phyloP scores from a whole-genome alignment of 2,113 vertebrate genomes.

The Pelusios castaneus region DNA sequence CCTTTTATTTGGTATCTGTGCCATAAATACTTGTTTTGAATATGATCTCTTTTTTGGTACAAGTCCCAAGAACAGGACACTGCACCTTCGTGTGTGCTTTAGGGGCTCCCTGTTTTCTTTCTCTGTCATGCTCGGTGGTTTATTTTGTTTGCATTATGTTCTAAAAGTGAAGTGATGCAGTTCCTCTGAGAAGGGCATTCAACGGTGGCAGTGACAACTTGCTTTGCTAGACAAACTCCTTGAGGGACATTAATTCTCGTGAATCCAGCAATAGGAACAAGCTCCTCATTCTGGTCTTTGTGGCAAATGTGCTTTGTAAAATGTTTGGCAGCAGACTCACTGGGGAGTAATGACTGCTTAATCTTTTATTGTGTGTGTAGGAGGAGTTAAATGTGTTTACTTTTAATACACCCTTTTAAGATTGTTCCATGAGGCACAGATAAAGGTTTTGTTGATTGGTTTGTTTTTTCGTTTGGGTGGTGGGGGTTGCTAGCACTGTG shows the following conservation, averaged over 20 bases:
- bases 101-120: background rate
- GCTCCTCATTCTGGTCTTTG: conserved; percentile 36
- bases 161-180: conserved; percentile 57
- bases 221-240: conserved; percentile 53
- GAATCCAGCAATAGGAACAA: conserved; percentile 24
- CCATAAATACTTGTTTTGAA: background rate
- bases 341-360: conserved; percentile 35
- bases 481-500: background rate
- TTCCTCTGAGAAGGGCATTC: conserved; percentile 57
- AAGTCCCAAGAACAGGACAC: background rate
- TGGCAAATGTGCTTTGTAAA: conserved; percentile 49
- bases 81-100: background rate
- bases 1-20: background rate
- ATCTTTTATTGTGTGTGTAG: conserved; percentile 42
- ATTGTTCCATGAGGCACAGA: background rate
- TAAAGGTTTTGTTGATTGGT: conserved; percentile 12
- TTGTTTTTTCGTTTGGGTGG: background rate
- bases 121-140: conserved; percentile 26
- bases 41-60: background rate
- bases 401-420: conserved; percentile 4
- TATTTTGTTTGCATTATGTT: conserved; percentile 56
- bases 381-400: conserved; percentile 21
- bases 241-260: conserved; percentile 9
- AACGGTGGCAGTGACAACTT: conserved; percentile 54
- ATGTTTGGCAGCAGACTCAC: conserved; percentile 18